Evolutionary conservation across 1,140 invertebrate genomes (phyloP), one percentile per base, ranked within the genome.

Genomic region (Drosophila lowei): DNA sequence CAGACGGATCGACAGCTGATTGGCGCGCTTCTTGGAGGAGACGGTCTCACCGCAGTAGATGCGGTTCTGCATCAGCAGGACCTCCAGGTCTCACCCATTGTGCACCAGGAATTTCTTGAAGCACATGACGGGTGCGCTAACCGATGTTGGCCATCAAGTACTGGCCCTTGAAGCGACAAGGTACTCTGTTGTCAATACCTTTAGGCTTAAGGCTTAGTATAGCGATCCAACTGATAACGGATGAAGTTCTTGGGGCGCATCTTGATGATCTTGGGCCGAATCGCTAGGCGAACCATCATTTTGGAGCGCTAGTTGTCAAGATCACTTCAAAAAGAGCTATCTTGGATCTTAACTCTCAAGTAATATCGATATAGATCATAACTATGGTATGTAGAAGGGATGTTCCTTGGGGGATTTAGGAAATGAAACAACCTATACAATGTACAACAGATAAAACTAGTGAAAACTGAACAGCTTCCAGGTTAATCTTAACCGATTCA

Each of bases 151-250:
- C 99, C 99, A 99, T 99, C 92, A 97, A 93, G 91, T 96, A 98
- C 91, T 99, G 98, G 23, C 99, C 99, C 95, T 99, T 99, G 93
- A 99, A 99, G 76, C 98, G 94, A 90, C 99, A 96, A 77, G 99
- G 95, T 8, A 99, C 98, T 93, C 98, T 95, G 95, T 99, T 99
- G 93, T 99, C 99, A 93, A 99, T 99, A 98, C 99, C 93, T 92
- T 93, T 94, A 16, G 93, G 93, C 90, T 94, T 94, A 85, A 93
- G 93, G 93, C 93, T 98, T 98, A 70, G 95, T 95, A 96, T 99
- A 99, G 90, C 98, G 94, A 92, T 99, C 98, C 91, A 96, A 97
- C 92, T 99, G 98, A 93, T 99, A 98, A 70, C 98, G 95, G 85
- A 97, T 98, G 92, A 99, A 99, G 92, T 97, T 97, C 93, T 99